phyloP scores from a whole-genome alignment of 23 tunicate genomes.

The Pegea sp. region DNA sequence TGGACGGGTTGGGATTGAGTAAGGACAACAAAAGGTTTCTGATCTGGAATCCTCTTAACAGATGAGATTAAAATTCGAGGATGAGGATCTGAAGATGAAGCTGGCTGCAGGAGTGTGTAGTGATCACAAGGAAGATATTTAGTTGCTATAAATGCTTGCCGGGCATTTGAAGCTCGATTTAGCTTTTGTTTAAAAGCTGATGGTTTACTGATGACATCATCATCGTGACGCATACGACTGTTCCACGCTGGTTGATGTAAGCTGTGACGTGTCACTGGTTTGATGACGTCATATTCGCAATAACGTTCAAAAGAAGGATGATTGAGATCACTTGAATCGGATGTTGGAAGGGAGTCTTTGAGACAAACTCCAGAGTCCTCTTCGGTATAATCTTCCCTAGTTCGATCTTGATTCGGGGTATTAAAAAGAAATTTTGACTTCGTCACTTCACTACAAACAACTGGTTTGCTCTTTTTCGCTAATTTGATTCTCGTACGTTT shows the following conservation, averaged over 20 bases:
- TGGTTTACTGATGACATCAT: neutral
- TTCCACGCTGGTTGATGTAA: no score
- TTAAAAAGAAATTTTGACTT: neutral
- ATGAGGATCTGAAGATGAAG: neutral
- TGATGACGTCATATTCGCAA: neutral
- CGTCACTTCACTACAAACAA: neutral
- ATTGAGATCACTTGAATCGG: no score
- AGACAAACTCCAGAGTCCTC: neutral
- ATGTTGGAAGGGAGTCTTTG: neutral
- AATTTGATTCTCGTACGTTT: conserved; percentile 50
- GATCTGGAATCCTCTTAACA: neutral
- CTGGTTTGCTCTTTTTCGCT: conserved; percentile 16
- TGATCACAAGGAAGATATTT: neutral
- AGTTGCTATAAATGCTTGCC: neutral
- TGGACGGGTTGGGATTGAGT: no score
- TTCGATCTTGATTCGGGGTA: neutral
- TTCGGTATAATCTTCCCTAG: neutral
- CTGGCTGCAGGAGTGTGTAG: neutral
- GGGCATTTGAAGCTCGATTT: neutral
- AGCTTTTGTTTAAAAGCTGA: neutral
- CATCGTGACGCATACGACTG: neutral
- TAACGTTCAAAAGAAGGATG: neutral
- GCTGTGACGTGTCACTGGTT: neutral
- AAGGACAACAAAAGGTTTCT: neutral
- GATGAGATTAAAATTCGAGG: neutral